A percentile compares a stretch with the other conserved stretches of the same genome.
Conservation (phyloP, 92 coral and sea anemone species). For the Epizoanthus scotinus region DNA sequence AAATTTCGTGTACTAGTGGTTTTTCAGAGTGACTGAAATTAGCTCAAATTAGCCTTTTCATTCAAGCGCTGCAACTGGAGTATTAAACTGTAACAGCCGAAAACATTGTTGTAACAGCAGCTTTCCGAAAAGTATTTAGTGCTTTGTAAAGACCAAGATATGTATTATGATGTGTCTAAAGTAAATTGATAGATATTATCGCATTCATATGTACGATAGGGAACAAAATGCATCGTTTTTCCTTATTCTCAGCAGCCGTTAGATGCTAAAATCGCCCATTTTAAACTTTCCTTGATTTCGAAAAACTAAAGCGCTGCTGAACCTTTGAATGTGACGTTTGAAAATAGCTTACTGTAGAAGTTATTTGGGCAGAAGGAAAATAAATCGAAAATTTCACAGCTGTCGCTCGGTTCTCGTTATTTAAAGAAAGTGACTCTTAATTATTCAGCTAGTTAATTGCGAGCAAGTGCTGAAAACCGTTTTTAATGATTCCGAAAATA, state of each 20-base stretch:
- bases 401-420: slow-evolving; percentile 19
- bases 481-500: no score
- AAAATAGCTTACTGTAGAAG: no score
- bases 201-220: slow-evolving; percentile 36
- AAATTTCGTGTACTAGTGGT: background rate
- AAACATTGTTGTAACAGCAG: background rate
- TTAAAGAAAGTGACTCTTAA: slow-evolving; percentile 16
- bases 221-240: slow-evolving; percentile 36
- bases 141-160: slow-evolving; percentile 4
- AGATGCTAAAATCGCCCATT: slow-evolving; percentile 36
- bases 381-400: slow-evolving; percentile 7
- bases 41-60: no score
- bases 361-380: slow-evolving; percentile 31
- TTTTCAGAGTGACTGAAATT: slow-evolving; percentile 5
- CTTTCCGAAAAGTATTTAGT: no score
- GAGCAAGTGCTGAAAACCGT: no score
- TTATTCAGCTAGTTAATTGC: no score
- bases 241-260: background rate
- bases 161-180: slow-evolving; percentile 14
- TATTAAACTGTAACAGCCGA: no score
- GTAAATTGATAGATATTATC: slow-evolving; percentile 24
- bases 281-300: slow-evolving; percentile 53
- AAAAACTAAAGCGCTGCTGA: slow-evolving; percentile 41
- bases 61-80: no score
- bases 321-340: slow-evolving; percentile 44